Evolutionary conservation across 2,113 vertebrate genomes (phyloP).

Genomic region (Crotalus horridus): DNA sequence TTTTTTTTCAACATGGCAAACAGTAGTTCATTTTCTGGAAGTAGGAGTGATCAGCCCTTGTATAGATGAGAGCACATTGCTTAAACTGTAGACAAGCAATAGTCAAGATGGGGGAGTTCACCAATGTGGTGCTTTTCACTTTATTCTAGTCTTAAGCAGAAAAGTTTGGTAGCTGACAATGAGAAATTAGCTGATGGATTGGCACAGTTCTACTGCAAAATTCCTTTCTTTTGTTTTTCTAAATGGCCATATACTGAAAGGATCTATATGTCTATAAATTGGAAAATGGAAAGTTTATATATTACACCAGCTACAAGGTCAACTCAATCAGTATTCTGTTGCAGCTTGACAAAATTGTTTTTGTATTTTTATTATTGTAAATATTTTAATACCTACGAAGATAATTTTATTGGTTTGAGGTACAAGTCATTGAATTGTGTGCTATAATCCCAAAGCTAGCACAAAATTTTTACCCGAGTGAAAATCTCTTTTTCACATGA

Average conservation of each 20-base stretch:
- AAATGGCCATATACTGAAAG: no score
- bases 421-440: not conserved
- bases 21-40: not conserved
- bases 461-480: not conserved
- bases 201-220: not conserved
- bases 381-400: not conserved
- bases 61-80: not conserved
- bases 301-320: not conserved
- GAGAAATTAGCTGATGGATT: not conserved
- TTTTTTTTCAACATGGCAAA: fast-evolving
- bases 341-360: not conserved
- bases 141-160: not conserved
- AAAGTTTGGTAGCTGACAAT: not conserved
- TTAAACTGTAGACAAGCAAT: not conserved
- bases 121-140: not conserved
- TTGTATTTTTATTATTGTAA: not conserved
- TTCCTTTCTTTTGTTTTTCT: not conserved
- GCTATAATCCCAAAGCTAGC: not conserved
- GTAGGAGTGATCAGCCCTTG: not conserved
- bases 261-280: not conserved
- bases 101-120: not conserved
- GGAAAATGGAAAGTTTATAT: not conserved
- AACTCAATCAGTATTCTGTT: not conserved
- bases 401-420: not conserved
- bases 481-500: not conserved